Conservation (phyloP, 1,140 invertebrate genomes). For the Cyrtorhinus lividipennis region DNA sequence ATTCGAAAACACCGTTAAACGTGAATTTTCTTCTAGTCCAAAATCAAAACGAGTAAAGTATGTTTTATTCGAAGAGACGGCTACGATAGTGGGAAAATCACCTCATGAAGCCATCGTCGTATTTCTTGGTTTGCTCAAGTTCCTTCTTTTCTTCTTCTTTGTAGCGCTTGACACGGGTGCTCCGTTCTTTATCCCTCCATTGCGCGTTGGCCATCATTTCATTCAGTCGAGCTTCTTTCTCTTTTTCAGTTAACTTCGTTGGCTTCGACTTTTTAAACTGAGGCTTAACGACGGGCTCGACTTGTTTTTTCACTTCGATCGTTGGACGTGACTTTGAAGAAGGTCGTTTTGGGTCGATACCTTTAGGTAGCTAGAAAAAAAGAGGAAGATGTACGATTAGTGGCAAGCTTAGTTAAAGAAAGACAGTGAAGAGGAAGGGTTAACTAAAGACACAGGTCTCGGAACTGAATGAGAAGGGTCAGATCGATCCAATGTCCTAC, state of each 20-base stretch:
- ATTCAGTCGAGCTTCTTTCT: conserved; percentile 49
- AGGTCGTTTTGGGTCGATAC: background rate
- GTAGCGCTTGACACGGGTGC: conserved; percentile 45
- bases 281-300: background rate
- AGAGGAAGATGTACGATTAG: no score
- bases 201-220: conserved; percentile 74
- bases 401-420: no score
- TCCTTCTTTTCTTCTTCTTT: conserved; percentile 46
- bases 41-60: no score
- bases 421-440: no score
- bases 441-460: no score
- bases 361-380: background rate
- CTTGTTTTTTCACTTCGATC: background rate
- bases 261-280: background rate
- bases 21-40: no score
- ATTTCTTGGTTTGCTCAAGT: conserved; percentile 31
- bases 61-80: no score
- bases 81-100: no score
- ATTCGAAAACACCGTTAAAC: no score
- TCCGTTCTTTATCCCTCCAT: conserved; percentile 51
- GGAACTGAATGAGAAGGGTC: no score
- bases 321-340: background rate
- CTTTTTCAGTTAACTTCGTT: conserved; percentile 40
- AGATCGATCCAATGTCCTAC: no score
- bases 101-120: conserved; percentile 40